phyloP scores from a whole-genome alignment of 2,888 invertebrate genomes.

The Caenorhabditis sp. region DNA sequence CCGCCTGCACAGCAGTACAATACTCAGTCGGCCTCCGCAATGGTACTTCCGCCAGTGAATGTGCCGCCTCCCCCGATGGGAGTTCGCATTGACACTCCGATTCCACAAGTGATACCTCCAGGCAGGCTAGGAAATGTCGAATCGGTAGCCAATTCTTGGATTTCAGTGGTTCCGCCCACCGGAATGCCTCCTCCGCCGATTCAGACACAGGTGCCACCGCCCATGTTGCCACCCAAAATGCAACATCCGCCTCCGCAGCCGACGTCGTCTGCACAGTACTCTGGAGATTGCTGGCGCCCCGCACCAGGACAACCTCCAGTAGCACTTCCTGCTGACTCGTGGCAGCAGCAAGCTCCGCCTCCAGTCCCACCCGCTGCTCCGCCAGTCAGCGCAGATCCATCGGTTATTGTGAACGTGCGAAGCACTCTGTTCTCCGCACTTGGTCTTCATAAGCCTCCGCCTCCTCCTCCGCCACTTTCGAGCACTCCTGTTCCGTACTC shows the following conservation, averaged over 20 bases:
- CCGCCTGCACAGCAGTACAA: not conserved
- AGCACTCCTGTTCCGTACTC: constrained; percentile 5
- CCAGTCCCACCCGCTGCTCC: not conserved
- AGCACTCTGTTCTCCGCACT: constrained; percentile 59
- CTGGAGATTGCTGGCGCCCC: constrained; percentile 29
- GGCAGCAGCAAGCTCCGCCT: constrained; percentile 19
- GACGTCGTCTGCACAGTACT: constrained; percentile 3
- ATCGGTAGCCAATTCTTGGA: no score
- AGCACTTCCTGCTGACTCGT: constrained; percentile 2
- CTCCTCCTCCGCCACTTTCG: constrained; percentile 32
- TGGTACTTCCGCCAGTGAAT: constrained; percentile 32
- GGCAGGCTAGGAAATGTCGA: constrained; percentile 9
- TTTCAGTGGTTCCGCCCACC: constrained; percentile 22
- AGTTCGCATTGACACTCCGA: constrained; percentile 34
- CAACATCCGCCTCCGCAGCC: constrained; percentile 9
- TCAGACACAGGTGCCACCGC: constrained; percentile 13
- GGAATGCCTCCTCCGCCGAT: constrained; percentile 32
- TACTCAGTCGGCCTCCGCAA: not conserved
- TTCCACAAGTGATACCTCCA: constrained; percentile 18
- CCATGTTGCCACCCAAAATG: constrained; percentile 6
- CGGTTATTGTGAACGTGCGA: constrained; percentile 49
- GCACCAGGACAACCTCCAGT: constrained; percentile 1
- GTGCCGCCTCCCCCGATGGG: constrained; percentile 41
- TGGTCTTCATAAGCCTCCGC: constrained; percentile 41
- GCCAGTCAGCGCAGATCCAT: constrained; percentile 3